Conservation (phyloP, 2,888 invertebrate species). For the Oxyscelio sp. region DNA sequence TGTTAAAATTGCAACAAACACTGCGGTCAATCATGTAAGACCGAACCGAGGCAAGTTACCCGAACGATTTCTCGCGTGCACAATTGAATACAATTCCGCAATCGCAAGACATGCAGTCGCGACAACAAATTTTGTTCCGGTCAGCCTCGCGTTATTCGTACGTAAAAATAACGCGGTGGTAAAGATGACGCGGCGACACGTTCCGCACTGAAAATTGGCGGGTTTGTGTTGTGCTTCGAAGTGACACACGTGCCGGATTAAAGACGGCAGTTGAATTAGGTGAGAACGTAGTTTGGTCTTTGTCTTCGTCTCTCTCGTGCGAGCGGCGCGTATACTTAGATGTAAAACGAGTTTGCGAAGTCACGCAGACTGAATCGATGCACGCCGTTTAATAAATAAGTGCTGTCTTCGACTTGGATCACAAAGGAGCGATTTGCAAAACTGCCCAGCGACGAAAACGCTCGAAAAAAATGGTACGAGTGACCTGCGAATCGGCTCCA, state of each 20-base stretch:
- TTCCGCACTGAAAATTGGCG: slow-evolving; percentile 7
- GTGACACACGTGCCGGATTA: slow-evolving; percentile 44
- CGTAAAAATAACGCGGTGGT: slow-evolving; percentile 19
- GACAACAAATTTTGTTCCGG: neutral
- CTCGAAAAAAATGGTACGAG: neutral
- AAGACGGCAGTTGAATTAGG: slow-evolving; percentile 54
- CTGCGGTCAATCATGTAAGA: slow-evolving; percentile 4
- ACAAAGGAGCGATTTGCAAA: slow-evolving; percentile 10
- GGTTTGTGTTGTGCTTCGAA: slow-evolving; percentile 37
- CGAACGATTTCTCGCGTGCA: too few relatives aligned
- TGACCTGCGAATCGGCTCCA: neutral
- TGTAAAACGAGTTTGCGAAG: slow-evolving; percentile 32
- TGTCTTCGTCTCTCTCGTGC: neutral
- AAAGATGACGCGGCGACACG: slow-evolving; percentile 10
- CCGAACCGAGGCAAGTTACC: slow-evolving; percentile 10
- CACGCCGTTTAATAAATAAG: slow-evolving; percentile 45
- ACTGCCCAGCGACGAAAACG: neutral
- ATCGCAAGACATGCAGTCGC: too few relatives aligned
- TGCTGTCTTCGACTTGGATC: slow-evolving; percentile 36
- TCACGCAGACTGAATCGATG: slow-evolving; percentile 50
- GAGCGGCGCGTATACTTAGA: slow-evolving; percentile 10
- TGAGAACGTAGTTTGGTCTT: slow-evolving; percentile 31
- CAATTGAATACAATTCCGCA: too few relatives aligned
- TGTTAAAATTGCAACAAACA: slow-evolving; percentile 13
- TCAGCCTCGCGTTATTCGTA: neutral